These are phyloP conservation scores for Myoxocephalus aenaeus DNA, from an alignment of 2,797 vertebrate species.

Conservation along the genomic window DNA sequence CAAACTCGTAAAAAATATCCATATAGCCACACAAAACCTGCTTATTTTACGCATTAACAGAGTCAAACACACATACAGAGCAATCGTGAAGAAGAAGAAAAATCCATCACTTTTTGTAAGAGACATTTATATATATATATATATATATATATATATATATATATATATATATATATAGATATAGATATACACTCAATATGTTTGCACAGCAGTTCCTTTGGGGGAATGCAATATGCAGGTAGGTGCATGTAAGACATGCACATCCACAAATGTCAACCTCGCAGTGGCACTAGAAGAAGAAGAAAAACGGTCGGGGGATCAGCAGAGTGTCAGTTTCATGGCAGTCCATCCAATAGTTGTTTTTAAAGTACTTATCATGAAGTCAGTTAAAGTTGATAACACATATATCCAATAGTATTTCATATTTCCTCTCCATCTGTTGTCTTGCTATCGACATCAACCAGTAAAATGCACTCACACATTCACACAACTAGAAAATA, in stretches of 20 bases:
- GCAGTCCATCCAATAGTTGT: no score
- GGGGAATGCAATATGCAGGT: background rate
- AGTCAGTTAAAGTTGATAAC: background rate
- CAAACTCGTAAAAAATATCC: constrained; percentile 56
- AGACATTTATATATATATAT: background rate
- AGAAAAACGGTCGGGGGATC: background rate
- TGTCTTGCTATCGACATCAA: background rate
- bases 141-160: no score
- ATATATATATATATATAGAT: background rate
- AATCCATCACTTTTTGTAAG: background rate
- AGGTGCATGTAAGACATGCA: no score
- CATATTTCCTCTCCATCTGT: background rate
- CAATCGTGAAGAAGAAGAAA: background rate
- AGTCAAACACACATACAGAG: background rate
- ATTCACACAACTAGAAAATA: background rate
- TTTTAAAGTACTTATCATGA: background rate
- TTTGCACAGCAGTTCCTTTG: background rate
- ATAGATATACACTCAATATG: background rate
- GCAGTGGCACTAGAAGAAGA: no score
- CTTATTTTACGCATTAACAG: background rate
- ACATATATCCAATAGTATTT: background rate
- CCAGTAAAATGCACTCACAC: background rate
- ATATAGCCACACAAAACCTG: constrained; percentile 35
- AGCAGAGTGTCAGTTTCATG: background rate
- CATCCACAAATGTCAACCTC: background rate